Conservation (phyloP, 2,113 vertebrate genomes). For the Ptilonorhynchus violaceus region DNA sequence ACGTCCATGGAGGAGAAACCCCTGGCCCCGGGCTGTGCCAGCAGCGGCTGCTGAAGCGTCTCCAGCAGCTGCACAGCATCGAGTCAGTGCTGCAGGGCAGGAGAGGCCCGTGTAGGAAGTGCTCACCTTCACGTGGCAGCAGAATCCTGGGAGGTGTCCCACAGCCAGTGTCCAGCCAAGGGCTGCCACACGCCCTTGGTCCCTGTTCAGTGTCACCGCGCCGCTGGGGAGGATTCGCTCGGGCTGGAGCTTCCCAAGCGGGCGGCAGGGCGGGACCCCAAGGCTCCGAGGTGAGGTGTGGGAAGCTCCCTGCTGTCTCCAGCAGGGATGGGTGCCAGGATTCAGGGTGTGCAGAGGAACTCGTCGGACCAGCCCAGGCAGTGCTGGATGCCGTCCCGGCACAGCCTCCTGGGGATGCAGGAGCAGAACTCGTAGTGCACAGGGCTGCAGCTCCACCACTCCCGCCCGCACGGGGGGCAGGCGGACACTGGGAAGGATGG, state of each 20-base stretch:
- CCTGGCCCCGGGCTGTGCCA: neutral
- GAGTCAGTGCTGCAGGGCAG: neutral
- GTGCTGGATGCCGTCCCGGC: slow-evolving; percentile 68
- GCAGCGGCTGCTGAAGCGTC: neutral
- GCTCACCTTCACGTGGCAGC: accelerated
- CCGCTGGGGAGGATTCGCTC: neutral
- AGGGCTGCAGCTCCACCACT: slow-evolving; percentile 75
- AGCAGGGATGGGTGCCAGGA: neutral
- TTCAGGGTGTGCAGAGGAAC: slow-evolving; percentile 55
- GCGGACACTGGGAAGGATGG: slow-evolving; percentile 43
- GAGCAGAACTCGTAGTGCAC: slow-evolving; percentile 69
- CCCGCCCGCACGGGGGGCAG: slow-evolving; percentile 58
- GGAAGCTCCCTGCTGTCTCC: neutral
- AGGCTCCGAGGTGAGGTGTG: neutral
- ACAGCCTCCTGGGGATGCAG: slow-evolving; percentile 74
- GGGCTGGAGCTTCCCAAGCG: neutral
- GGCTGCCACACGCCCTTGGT: neutral
- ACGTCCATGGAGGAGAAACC: accelerated
- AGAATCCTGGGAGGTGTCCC: neutral
- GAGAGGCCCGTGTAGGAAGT: neutral
- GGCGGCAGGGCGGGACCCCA: neutral
- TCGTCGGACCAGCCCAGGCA: slow-evolving; percentile 80
- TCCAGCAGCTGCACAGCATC: neutral
- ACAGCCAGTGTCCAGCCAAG: accelerated
- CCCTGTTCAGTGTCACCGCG: accelerated